Base-by-base conservation (phyloP, 2,113 vertebrate species). In the Tonatia bakeri region DNA sequence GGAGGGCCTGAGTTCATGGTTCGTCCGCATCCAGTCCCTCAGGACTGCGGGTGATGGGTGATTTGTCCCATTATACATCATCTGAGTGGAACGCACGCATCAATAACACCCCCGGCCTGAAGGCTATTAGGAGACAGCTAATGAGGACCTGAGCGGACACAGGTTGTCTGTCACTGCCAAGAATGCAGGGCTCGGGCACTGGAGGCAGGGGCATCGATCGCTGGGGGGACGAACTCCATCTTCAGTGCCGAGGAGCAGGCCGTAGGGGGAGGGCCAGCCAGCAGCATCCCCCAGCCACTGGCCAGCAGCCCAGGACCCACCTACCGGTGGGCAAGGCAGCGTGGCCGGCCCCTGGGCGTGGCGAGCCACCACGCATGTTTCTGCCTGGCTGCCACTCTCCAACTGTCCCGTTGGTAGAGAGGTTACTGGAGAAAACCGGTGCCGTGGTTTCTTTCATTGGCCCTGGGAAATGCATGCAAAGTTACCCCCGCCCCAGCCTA, bases 1-100 rank as follows among this genome's bases (percentile, higher is more conserved):
- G 95, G 95, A 95, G 89, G 87, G 82, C 40, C 88, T 33, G 82
- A 95, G 89, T 94, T 95, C 89, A 95, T 61, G 95, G 94, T 95
- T 98, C 94, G 69, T 65, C 76, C 5, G 6, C 97, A 81, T 88
- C 85, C 96, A 81, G 94, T 96, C 97, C 95, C 87, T 94, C 85
- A 89, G 95, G 94, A 92, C 67, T 75, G 88, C 7, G 36, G 95
- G 28, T 0, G 17, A 91, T 54, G 33, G 56, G 36, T 85, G 85
- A 84, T 89, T 93, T 93, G 94, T 95, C 91, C 94, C 86, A 87
- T 94, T 95, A 89, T 91, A 96, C 24, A 61, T 61, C 59, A 97
- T 96, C 76, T 88, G 94, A 96, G 87, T 94, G 93, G 83, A 91
- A 86, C 73, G 6, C 16, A 5, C 85, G 90, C 87, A 22, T 95